These are phyloP conservation scores for Sinella curviseta DNA, from an alignment of 1,140 invertebrate genomes.

Conservation along the genomic window DNA sequence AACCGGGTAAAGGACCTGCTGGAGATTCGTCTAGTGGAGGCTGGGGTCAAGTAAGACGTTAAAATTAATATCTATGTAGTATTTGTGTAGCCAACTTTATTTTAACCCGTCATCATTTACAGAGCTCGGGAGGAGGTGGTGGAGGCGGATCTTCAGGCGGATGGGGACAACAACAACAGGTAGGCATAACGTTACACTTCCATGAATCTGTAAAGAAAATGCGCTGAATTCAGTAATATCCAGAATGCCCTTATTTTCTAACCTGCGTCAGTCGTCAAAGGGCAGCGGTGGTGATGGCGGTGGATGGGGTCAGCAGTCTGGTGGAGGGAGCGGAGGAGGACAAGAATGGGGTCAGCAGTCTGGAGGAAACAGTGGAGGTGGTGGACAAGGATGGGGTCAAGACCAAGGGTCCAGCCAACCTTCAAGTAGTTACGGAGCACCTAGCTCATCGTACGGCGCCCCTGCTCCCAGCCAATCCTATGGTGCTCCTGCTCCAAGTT, in stretches of 20 bases:
- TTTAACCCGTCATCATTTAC: no score
- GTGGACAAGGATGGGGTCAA: constrained; percentile 2
- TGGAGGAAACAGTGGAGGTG: not conserved
- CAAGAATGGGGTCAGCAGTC: not conserved
- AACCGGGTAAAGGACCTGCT: constrained; percentile 15
- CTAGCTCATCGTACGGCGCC: not conserved
- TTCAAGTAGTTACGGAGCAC: not conserved
- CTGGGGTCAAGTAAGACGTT: constrained; percentile 17
- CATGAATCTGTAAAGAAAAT: no score
- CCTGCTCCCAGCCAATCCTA: not conserved
- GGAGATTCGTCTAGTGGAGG: constrained; percentile 5
- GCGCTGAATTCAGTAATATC: no score
- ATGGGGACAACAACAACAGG: not conserved
- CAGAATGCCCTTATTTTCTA: no score
- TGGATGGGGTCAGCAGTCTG: no score
- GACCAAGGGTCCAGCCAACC: not conserved
- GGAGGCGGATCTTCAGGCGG: not conserved
- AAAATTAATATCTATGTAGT: no score
- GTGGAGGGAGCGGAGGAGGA: no score
- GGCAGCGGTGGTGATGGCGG: no score
- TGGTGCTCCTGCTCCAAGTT: not conserved
- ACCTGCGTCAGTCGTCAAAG: no score
- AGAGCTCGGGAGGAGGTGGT: constrained; percentile 3
- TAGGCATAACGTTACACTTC: not conserved
- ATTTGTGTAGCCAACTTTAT: no score